Evolutionary conservation across 2,113 vertebrate genomes (phyloP).

Genomic region (Perca fluviatilis): DNA sequence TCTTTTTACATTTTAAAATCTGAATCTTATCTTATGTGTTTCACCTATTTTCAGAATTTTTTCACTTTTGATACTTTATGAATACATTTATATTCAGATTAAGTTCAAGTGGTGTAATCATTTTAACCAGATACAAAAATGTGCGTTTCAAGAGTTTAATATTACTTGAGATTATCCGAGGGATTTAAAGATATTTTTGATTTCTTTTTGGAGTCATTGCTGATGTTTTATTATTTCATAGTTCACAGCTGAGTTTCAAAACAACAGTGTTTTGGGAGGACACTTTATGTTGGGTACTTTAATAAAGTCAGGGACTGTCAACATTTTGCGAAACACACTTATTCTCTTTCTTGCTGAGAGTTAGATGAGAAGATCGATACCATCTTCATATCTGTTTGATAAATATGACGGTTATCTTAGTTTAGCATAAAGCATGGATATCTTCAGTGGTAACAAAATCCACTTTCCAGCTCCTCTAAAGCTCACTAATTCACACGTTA

Average conservation of each 20-base stretch:
- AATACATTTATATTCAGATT: neutral
- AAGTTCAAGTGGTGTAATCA: neutral
- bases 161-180: neutral
- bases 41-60: neutral
- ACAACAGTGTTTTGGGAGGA: neutral
- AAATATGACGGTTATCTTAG: neutral
- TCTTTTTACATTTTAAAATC: neutral
- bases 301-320: neutral
- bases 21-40: neutral
- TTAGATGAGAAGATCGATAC: neutral
- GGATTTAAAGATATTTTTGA: neutral
- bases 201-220: neutral
- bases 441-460: neutral
- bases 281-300: neutral
- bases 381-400: neutral
- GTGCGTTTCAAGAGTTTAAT: neutral
- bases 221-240: neutral
- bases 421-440: neutral
- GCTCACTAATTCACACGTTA: neutral
- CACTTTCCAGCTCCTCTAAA: neutral
- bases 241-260: neutral
- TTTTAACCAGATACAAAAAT: neutral
- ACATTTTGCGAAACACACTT: neutral
- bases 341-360: neutral
- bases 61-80: neutral